Evolutionary conservation across 1,140 invertebrate genomes (phyloP).

Genomic region (Cotesia vestalis): DNA sequence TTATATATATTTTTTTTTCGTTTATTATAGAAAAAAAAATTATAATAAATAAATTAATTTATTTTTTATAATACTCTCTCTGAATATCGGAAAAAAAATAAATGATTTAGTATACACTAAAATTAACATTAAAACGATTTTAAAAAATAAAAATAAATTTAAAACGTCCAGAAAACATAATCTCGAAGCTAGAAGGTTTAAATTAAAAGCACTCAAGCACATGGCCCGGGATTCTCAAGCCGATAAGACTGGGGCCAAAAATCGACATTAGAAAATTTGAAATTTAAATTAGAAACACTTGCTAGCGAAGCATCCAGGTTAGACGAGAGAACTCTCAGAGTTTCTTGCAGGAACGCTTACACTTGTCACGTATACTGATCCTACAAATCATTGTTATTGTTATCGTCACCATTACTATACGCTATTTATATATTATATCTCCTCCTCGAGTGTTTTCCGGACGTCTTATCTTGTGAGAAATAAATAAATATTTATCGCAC

Average conservation of each 20-base stretch:
- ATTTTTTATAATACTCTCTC: background rate
- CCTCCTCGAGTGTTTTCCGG: too few species aligned
- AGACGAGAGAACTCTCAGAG: conserved; percentile 37
- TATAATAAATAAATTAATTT: background rate
- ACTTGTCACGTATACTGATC: conserved; percentile 41
- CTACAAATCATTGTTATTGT: background rate
- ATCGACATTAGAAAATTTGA: conserved; percentile 66
- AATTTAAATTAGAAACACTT: conserved; percentile 57
- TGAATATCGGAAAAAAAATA: background rate
- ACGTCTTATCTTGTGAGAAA: too few species aligned
- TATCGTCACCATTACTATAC: background rate
- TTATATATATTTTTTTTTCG: background rate
- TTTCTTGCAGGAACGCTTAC: conserved; percentile 36
- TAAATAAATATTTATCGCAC: too few species aligned
- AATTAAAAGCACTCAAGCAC: conserved; percentile 56
- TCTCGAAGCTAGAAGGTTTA: conserved; percentile 47
- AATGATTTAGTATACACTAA: background rate
- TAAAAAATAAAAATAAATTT: background rate
- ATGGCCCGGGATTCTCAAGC: background rate
- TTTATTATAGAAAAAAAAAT: background rate
- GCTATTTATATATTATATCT: background rate
- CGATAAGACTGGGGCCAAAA: conserved; percentile 57
- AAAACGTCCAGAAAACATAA: conserved; percentile 52
- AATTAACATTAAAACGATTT: too few species aligned
- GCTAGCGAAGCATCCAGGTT: background rate